Conservation (phyloP, 2,888 invertebrate genomes). For the Drosophila nr. fundita region DNA sequence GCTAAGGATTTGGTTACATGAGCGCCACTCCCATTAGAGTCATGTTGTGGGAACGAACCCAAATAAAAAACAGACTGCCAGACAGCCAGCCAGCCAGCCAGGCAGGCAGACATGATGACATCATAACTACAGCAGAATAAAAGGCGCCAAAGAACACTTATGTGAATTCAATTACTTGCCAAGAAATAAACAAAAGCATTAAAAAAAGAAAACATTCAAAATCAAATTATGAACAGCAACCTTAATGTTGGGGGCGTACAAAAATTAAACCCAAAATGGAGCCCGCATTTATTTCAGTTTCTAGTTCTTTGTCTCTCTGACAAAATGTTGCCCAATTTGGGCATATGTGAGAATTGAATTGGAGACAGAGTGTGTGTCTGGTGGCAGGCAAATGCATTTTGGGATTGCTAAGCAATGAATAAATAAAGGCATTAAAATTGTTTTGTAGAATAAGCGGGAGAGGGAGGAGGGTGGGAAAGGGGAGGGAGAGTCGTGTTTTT, state of each 20-base stretch:
- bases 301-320: conserved; percentile 27
- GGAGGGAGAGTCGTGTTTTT: background rate
- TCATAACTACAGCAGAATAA: conserved; percentile 30
- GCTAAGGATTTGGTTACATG: conserved; percentile 44
- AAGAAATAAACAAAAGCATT: conserved; percentile 18
- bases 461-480: background rate
- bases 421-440: conserved; percentile 30
- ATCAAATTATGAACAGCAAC: conserved; percentile 32
- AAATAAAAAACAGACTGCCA: conserved; percentile 5
- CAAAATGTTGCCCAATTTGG: conserved; percentile 28
- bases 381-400: conserved; percentile 16
- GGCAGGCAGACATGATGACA: conserved; percentile 51
- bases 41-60: conserved; percentile 46
- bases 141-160: conserved; percentile 48
- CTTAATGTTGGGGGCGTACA: conserved; percentile 24
- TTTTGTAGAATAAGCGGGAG: background rate
- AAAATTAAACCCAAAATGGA: background rate
- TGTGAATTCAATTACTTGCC: conserved; percentile 53
- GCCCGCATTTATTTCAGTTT: conserved; percentile 39
- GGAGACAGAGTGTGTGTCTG: background rate
- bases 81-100: conserved; percentile 15
- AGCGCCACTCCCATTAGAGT: conserved; percentile 45
- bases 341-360: conserved; percentile 45
- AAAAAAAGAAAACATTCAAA: conserved; percentile 5
- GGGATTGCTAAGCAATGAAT: conserved; percentile 39